A percentile compares a stretch with the other conserved stretches of the same genome.
phyloP scores from a whole-genome alignment of 2,113 vertebrate species.

The Lanius collurio region DNA sequence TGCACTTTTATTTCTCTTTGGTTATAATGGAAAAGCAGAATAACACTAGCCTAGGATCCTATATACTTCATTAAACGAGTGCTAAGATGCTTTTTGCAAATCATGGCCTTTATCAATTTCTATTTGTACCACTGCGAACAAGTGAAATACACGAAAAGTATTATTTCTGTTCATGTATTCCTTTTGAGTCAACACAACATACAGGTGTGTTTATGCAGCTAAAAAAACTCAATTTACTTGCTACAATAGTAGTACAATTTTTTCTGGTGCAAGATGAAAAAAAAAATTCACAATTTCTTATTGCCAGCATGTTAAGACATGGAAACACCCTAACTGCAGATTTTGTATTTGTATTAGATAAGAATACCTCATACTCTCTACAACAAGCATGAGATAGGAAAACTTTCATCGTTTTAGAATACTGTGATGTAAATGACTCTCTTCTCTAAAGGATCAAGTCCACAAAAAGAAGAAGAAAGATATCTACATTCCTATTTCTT shows the following conservation, averaged over 20 bases:
- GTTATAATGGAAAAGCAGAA: not conserved
- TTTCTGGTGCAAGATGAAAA: not conserved
- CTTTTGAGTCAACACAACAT: not conserved
- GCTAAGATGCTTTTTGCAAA: not conserved
- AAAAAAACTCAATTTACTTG: not conserved
- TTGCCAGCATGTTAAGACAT: not conserved
- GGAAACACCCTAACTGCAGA: not conserved
- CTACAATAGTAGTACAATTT: not conserved
- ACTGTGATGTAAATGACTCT: not conserved
- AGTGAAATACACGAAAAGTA: not conserved
- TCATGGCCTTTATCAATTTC: not conserved
- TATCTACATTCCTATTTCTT: not conserved
- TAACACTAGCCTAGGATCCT: not conserved
- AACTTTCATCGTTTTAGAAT: not conserved
- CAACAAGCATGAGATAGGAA: not conserved
- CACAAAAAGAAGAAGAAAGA: not conserved
- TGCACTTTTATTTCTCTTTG: not conserved
- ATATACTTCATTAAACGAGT: not conserved
- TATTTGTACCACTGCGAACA: not conserved
- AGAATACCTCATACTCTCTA: not conserved
- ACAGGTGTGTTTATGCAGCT: not conserved
- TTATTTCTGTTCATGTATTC: not conserved
- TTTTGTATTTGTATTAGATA: not conserved
- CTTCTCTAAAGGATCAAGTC: not conserved
- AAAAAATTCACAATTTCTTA: not conserved